Conservation (phyloP, 2,797 vertebrate species). For the Erethizon dorsatum region DNA sequence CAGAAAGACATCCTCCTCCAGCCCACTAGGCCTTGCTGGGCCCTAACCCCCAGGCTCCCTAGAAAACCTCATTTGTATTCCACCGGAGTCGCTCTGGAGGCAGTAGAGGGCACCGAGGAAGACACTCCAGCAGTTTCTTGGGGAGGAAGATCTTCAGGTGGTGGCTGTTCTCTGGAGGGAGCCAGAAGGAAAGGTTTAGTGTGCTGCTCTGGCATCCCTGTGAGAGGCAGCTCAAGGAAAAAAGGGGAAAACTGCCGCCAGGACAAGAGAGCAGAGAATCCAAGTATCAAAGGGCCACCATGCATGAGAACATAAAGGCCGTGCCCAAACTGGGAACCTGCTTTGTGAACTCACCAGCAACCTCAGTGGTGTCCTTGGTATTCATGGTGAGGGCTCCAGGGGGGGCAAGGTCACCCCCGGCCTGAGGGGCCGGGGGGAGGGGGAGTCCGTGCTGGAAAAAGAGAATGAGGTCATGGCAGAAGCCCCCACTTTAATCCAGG, state of each 20-base stretch:
- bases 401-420: conserved; percentile 82
- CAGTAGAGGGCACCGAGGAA: conserved; percentile 91
- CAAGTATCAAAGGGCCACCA: not conserved
- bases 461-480: conserved; percentile 74
- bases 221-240: not conserved
- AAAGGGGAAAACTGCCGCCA: not conserved
- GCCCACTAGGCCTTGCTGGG: not conserved
- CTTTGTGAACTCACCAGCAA: conserved; percentile 87
- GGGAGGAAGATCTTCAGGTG: conserved; percentile 95
- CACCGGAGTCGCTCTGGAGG: conserved; percentile 94
- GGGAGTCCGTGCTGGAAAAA: conserved; percentile 81
- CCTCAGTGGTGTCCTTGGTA: conserved; percentile 89
- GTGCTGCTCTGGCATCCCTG: not conserved
- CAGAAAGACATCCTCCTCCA: not conserved
- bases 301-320: not conserved
- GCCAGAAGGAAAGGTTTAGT: not conserved
- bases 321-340: not conserved
- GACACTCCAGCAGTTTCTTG: conserved; percentile 94
- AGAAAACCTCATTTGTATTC: conserved; percentile 95
- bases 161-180: conserved; percentile 90
- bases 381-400: conserved; percentile 88
- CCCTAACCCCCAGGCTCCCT: conserved; percentile 48
- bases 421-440: conserved; percentile 83
- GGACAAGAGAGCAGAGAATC: not conserved
- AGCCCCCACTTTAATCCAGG: conserved; percentile 26